These are phyloP conservation scores for Anthopleura sola DNA, from an alignment of 64 coral and sea anemone species.

Conservation along the genomic window DNA sequence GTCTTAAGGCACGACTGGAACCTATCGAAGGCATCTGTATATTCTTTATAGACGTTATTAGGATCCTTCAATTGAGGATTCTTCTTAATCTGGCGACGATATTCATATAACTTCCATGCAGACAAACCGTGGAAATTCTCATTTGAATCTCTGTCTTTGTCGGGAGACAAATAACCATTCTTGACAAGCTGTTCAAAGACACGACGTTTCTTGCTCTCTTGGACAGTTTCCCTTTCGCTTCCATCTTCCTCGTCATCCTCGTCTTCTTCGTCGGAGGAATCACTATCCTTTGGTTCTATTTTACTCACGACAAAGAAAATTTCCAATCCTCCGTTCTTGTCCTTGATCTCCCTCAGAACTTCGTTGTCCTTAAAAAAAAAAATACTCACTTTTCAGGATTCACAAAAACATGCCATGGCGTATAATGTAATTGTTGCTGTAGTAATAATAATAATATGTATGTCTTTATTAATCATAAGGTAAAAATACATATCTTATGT, in stretches of 20 bases:
- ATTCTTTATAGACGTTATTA: not conserved
- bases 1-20: conserved; percentile 34
- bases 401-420: too few species aligned
- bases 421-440: not conserved
- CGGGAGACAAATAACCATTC: conserved; percentile 16
- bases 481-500: too few species aligned
- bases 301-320: conserved; percentile 66
- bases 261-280: conserved; percentile 55
- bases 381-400: not conserved
- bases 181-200: conserved; percentile 52
- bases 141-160: conserved; percentile 4
- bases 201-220: conserved; percentile 36
- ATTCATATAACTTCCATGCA: conserved; percentile 39
- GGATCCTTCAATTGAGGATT: conserved; percentile 20
- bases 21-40: conserved; percentile 47
- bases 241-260: conserved; percentile 37
- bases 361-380: conserved; percentile 46
- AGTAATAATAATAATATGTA: too few species aligned
- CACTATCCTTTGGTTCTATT: conserved; percentile 9
- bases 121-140: conserved; percentile 59
- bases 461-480: too few species aligned
- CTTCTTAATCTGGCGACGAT: conserved; percentile 20
- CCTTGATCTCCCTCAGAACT: conserved; percentile 37
- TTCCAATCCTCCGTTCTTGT: not conserved
- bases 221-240: not conserved